Base-by-base conservation (phyloP, 2,888 invertebrate species). In the Archips xylosteana region DNA sequence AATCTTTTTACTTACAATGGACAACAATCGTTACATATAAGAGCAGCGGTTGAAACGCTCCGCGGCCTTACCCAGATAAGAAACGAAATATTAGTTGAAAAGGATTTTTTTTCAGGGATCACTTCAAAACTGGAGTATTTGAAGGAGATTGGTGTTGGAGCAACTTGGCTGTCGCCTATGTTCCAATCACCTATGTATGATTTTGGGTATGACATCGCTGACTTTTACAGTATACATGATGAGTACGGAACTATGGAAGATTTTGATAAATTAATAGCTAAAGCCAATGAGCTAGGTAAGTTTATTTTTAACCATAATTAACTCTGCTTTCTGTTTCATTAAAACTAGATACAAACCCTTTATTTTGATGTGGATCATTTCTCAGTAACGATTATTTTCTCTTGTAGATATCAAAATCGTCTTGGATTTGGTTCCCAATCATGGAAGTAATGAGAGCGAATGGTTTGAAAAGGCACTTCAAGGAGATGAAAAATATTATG, bases 401-500 rank as follows among this genome's bases (percentile, higher is more conserved):
- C 74, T 75, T 70, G 15, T 78, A 95, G 95, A 92, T 82, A 93
- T 96, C 32, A 95, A 95, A 89, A 94, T 96, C 64, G 90, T 96
- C 75, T 86, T 96, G 76, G 96, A 96, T 83, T 96, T 96, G 76
- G 97, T 97, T 32, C 97, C 97, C 3, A 97, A 97, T 87, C 97
- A 98, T 81, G 95, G 96, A 0, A 97, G 97, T 77, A 96, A 97
- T 82, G 95, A 97, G 83, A 97, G 98, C 83, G 95, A 96, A 60
- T 99, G 99, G 99, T 99, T 99, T 86, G 88, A 95, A 72, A 95
- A 96, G 79, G 98, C 98, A 12, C 90, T 96, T 8, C 92, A 95
- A 23, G 92, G 94, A 8, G 91, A 95, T 68, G 94, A 95, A 69
- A 96, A 96, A 0, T 97, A 96, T 87, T 95, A 95, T 51, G 95